phyloP scores from a whole-genome alignment of 1,140 invertebrate species.

The Camponotus floridanus region DNA sequence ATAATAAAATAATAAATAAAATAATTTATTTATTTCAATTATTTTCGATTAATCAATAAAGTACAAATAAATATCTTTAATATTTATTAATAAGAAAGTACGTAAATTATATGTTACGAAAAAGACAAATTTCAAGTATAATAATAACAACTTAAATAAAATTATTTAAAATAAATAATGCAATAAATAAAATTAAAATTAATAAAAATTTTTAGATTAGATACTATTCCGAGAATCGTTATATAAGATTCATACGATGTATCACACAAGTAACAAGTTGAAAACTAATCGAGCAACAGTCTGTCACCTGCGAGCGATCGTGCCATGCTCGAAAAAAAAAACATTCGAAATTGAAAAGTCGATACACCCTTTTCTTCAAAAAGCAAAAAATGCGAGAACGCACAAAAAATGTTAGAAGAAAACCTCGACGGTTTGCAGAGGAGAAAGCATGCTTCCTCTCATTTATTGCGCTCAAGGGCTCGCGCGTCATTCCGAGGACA shows the following conservation, averaged over 20 bases:
- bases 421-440: conserved; percentile 29
- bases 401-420: conserved; percentile 47
- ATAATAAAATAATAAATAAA: too few species aligned
- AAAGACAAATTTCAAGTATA: not conserved
- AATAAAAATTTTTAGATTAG: not conserved
- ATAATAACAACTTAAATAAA: too few species aligned
- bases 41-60: conserved; percentile 1
- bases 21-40: not conserved
- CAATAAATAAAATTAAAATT: not conserved
- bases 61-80: not conserved
- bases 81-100: not conserved
- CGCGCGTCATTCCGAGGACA: conserved; percentile 59
- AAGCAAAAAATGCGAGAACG: conserved; percentile 28
- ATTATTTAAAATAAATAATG: too few species aligned
- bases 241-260: conserved; percentile 21
- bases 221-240: not conserved
- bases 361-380: conserved; percentile 66
- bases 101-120: not conserved
- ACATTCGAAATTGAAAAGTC: conserved; percentile 60
- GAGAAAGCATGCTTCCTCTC: conserved; percentile 56
- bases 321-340: conserved; percentile 27
- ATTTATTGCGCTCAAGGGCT: conserved; percentile 59
- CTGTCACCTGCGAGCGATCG: conserved; percentile 27
- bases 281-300: conserved; percentile 40
- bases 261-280: conserved; percentile 30